phyloP scores from a whole-genome alignment of 1,140 invertebrate genomes.

The Euwallacea fornicatus region DNA sequence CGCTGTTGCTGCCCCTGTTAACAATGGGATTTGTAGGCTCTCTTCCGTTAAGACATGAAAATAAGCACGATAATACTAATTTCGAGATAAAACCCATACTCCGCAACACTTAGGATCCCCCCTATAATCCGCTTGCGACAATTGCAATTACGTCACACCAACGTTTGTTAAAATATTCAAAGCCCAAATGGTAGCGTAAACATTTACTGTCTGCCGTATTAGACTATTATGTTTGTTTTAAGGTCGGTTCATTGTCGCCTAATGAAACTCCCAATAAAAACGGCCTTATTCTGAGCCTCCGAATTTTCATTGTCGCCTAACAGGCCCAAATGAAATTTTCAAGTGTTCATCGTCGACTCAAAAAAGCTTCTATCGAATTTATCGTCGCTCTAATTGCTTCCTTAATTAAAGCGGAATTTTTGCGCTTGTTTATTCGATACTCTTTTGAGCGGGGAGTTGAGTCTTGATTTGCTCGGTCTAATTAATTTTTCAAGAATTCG shows the following conservation, averaged over 20 bases:
- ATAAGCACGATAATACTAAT: too few relatives aligned
- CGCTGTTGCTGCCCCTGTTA: too few relatives aligned
- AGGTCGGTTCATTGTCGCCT: too few relatives aligned
- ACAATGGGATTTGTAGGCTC: too few relatives aligned
- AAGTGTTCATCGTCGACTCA: conserved; percentile 18
- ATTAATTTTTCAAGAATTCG: neutral
- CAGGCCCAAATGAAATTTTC: conserved; percentile 23
- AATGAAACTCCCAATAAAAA: too few relatives aligned
- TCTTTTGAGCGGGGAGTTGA: neutral
- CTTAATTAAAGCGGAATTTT: conserved; percentile 27
- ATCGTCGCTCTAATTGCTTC: conserved; percentile 18
- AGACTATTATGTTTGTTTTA: neutral
- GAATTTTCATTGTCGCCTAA: neutral
- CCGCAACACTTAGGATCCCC: too few relatives aligned
- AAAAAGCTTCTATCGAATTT: conserved; percentile 18
- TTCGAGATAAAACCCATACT: too few relatives aligned
- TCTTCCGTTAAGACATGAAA: too few relatives aligned
- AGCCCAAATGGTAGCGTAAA: conserved; percentile 6
- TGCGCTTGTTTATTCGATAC: conserved; percentile 11
- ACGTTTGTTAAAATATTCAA: conserved; percentile 11
- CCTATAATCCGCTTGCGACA: too few relatives aligned
- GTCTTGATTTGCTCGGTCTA: neutral
- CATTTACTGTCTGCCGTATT: neutral
- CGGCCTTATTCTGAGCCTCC: too few relatives aligned
- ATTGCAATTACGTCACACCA: neutral